phyloP scores from a whole-genome alignment of 2,113 vertebrate genomes.

The Nestor notabilis region DNA sequence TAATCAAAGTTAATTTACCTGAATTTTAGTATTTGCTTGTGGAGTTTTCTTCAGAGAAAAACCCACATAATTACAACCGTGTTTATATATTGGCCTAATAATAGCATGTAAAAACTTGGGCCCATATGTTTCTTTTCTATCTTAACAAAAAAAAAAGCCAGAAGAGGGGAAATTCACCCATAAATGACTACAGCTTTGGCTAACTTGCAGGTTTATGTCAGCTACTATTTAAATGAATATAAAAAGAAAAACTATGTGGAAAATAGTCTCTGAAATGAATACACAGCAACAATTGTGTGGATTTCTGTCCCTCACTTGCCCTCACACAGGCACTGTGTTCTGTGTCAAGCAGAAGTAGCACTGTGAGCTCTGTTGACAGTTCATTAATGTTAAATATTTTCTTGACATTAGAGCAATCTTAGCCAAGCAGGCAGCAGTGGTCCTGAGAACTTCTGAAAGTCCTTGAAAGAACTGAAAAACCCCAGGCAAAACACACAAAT shows the following conservation, averaged over 20 bases:
- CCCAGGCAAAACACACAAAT: not conserved
- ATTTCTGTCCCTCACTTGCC: not conserved
- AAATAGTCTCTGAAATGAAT: not conserved
- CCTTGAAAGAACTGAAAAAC: not conserved
- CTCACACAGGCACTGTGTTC: not conserved
- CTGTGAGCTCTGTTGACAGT: not conserved
- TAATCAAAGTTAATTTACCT: constrained; percentile 29
- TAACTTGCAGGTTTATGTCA: not conserved
- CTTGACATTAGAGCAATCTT: not conserved
- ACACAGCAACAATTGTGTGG: not conserved
- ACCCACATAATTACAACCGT: not conserved
- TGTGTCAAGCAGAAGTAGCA: not conserved
- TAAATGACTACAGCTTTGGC: not conserved
- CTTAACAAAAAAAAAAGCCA: not conserved
- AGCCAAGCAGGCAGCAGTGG: not conserved
- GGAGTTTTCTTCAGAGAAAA: not conserved
- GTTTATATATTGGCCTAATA: not conserved
- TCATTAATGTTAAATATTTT: not conserved
- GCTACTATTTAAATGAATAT: not conserved
- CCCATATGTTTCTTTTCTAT: not conserved
- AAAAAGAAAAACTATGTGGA: not conserved
- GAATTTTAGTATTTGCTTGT: not conserved
- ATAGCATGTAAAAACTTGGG: not conserved
- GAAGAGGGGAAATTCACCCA: not conserved
- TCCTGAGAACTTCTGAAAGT: not conserved